Percentiles rank a stretch among this genome's conserved stretches.
These are phyloP conservation scores for Marmota monax DNA, from an alignment of 2,113 vertebrate genomes.

Conservation along the genomic window DNA sequence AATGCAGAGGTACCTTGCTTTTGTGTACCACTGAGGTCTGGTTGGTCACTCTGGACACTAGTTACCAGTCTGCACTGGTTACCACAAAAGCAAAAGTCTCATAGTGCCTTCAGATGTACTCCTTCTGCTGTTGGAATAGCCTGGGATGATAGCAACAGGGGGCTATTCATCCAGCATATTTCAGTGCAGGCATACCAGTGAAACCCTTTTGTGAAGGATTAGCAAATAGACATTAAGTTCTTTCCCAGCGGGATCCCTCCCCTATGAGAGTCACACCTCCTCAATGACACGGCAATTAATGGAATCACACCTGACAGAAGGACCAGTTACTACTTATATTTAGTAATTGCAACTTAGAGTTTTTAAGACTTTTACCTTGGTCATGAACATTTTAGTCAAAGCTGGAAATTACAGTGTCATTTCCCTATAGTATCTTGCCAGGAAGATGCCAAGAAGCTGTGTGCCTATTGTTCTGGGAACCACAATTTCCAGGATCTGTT, in stretches of 20 bases:
- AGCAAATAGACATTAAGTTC: too few relatives aligned
- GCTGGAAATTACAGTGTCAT: neutral
- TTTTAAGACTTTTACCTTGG: neutral
- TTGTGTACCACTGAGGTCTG: neutral
- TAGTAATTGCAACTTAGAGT: neutral
- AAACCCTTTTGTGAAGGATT: neutral
- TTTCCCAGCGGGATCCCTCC: neutral
- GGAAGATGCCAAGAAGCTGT: neutral
- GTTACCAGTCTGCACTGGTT: neutral
- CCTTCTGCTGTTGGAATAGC: neutral
- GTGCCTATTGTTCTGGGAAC: neutral
- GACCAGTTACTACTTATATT: neutral
- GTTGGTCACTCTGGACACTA: neutral
- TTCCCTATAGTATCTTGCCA: neutral
- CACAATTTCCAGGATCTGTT: neutral
- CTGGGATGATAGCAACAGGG: neutral
- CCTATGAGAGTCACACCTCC: neutral
- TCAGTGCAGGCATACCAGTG: neutral
- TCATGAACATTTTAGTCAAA: neutral
- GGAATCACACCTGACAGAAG: neutral
- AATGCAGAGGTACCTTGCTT: neutral
- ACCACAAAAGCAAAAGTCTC: neutral
- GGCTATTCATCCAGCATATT: neutral
- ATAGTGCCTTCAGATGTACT: neutral
- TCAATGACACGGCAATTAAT: neutral